A percentile compares a stretch with the other conserved stretches of the same genome.
Evolutionary conservation across 2,888 invertebrate species (phyloP).

Genomic region (Coleophora flavipennella): DNA sequence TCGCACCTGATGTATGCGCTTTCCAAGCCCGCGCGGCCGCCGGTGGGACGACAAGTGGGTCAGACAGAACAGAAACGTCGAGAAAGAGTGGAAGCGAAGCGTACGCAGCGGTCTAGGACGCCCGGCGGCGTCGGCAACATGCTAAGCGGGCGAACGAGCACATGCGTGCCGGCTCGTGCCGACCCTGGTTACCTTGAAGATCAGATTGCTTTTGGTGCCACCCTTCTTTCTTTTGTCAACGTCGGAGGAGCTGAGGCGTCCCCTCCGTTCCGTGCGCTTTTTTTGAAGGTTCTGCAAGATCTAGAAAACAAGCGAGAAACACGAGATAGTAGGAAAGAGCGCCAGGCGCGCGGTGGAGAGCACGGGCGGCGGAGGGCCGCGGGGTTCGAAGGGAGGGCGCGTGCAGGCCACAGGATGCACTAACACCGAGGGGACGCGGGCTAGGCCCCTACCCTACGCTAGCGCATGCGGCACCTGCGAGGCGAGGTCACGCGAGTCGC

Average conservation of each 20-base stretch:
- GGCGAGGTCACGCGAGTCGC: slow-evolving; percentile 62
- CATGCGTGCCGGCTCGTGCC: slow-evolving; percentile 71
- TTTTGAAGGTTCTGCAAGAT: slow-evolving; percentile 99
- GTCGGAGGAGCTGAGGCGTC: slow-evolving; percentile 96
- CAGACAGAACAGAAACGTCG: slow-evolving; percentile 52
- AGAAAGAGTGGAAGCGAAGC: slow-evolving; percentile 67
- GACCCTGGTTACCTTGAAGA: slow-evolving; percentile 95
- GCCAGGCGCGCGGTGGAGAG: slow-evolving; percentile 64
- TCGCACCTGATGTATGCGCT: slow-evolving; percentile 29
- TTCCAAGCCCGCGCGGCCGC: slow-evolving; percentile 48
- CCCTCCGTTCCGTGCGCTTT: slow-evolving; percentile 98
- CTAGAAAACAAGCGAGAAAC: slow-evolving; percentile 94
- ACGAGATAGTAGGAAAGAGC: slow-evolving; percentile 84
- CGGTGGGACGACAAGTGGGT: slow-evolving; percentile 47
- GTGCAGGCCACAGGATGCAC: slow-evolving; percentile 47
- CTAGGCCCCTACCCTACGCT: slow-evolving; percentile 58
- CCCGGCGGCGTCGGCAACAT: slow-evolving; percentile 65
- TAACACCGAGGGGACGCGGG: slow-evolving; percentile 63
- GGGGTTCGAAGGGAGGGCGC: slow-evolving; percentile 28
- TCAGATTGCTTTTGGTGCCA: slow-evolving; percentile 97
- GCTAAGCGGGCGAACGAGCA: slow-evolving; percentile 72
- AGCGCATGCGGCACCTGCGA: slow-evolving; percentile 62
- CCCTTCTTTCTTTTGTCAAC: slow-evolving; percentile 93
- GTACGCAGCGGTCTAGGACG: slow-evolving; percentile 64
- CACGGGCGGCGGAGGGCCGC: slow-evolving; percentile 47